Conservation (phyloP, 2,113 vertebrate genomes). For the Pitta sordida region DNA sequence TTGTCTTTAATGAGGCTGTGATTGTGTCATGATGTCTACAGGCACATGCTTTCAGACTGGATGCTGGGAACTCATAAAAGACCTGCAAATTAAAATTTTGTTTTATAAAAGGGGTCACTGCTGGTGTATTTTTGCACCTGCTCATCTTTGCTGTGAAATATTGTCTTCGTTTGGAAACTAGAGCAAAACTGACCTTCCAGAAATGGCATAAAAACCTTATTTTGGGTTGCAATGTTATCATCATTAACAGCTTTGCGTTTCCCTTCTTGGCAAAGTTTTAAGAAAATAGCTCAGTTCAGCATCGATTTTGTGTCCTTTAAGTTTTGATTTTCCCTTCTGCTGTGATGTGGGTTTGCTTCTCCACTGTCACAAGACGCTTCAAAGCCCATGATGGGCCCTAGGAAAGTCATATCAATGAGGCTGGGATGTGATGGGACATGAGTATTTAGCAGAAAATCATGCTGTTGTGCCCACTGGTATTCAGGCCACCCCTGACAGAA, state of each 20-base stretch:
- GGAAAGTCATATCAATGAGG: not conserved
- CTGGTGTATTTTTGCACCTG: not conserved
- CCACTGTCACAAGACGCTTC: not conserved
- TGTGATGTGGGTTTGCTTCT: not conserved
- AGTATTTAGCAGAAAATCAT: not conserved
- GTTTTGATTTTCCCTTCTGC: not conserved
- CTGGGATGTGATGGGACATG: not conserved
- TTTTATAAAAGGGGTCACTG: not conserved
- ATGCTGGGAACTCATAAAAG: not conserved
- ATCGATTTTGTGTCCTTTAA: rapidly evolving
- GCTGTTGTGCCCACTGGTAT: not conserved
- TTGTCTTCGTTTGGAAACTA: not conserved
- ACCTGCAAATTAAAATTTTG: not conserved
- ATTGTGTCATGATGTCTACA: not conserved
- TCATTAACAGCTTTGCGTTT: not conserved
- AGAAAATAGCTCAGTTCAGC: not conserved
- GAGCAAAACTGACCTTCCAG: not conserved
- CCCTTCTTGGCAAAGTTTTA: not conserved
- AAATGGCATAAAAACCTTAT: not conserved
- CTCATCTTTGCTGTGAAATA: not conserved
- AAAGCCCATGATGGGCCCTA: not conserved
- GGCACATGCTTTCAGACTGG: not conserved
- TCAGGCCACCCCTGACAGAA: not conserved
- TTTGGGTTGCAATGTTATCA: not conserved
- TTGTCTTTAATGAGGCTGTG: not conserved